Evolutionary conservation across 2,888 invertebrate species (phyloP).

Genomic region (Reticulitermes lucifugus): DNA sequence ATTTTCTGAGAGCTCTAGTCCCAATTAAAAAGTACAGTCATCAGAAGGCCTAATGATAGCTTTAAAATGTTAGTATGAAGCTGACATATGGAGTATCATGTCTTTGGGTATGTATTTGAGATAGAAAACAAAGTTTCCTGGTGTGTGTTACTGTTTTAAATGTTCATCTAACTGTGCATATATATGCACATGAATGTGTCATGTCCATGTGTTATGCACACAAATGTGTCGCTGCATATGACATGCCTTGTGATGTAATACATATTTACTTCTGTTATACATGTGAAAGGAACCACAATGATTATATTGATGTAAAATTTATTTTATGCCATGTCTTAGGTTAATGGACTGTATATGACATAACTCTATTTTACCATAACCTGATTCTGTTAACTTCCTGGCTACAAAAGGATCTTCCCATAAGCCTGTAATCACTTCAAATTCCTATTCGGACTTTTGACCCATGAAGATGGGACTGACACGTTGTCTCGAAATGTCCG

Average conservation of each 20-base stretch:
- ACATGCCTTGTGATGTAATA: too few species aligned
- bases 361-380: background rate
- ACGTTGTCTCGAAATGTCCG: too few species aligned
- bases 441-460: background rate
- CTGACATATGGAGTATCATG: background rate
- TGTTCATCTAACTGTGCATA: background rate
- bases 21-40: background rate
- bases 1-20: background rate
- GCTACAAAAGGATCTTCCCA: background rate
- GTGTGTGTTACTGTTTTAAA: background rate
- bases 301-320: too few species aligned
- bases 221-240: background rate
- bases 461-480: too few species aligned
- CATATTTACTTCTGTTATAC: too few species aligned
- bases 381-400: background rate
- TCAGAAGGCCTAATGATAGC: slow-evolving; percentile 23
- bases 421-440: background rate
- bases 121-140: background rate
- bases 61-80: slow-evolving; percentile 22
- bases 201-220: background rate
- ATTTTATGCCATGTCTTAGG: too few species aligned
- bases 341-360: too few species aligned
- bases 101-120: background rate
- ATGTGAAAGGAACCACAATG: too few species aligned
- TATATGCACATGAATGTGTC: background rate